Base-by-base conservation (phyloP, 2,113 vertebrate genomes). In the Hippocampus barbouri region DNA sequence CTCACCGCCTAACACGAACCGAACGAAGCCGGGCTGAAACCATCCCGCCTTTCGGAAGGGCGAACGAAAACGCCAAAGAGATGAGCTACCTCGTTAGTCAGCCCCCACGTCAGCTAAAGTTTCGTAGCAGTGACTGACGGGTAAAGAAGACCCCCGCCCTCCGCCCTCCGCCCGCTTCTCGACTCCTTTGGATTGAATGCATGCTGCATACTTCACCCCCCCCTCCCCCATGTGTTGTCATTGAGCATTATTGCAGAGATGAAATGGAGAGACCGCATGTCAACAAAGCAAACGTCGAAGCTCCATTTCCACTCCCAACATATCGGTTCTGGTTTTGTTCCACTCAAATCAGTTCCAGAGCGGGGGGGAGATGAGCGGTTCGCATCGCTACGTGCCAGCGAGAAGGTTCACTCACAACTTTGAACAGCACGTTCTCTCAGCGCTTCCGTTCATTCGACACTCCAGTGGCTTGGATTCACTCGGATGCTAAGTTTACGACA, bases 1-100 rank as follows among this genome's bases (percentile, higher is more conserved):
- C 74, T 69, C 47, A 2, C 1, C 21, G 80, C 65, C 78, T 75
- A 83, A 91, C 77, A 70, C 66, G 86, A 88, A 86, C 87, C 79
- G 83, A 83, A 70, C 25, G 47, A 69, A 81, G 71, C 70, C 74
- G 70, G 73, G 74, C 72, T 74, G 72, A 75, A 76, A 84, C 69
- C 74, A 78, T 79, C n/a, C 38, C 20, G 2, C 38, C 3, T 66
- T 38, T n/a, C 21, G 40, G 38, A 63, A n/a, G 34, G 61, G 61
- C 27, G 61, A 63, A 7, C 5, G 8, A 30, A 38, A 65, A 40
- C 63, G 34, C 38, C 63, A 43, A 21, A 65, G 41, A 43, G 16
- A 65, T 15, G 38, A 41, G 63, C 63, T 21, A 20, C 63, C 63
- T 66, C 20, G 38, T 66, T 12, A 45, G 38, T 45, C 34, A 10